phyloP scores from a whole-genome alignment of 2,113 vertebrate species.

The Myocastor coypus region DNA sequence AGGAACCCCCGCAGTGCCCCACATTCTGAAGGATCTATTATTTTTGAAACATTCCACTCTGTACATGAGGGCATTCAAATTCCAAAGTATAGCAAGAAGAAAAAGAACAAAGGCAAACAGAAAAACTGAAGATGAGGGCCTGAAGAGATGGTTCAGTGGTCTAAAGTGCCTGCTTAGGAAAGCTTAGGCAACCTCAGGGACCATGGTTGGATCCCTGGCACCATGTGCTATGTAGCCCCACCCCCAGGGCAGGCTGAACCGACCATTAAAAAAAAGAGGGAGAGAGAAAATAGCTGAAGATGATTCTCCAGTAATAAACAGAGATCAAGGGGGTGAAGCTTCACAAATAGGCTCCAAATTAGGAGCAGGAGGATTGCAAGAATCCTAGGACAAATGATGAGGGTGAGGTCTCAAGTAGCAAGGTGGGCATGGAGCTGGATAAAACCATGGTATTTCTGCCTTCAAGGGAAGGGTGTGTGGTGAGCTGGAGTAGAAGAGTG shows the following conservation, averaged over 20 bases:
- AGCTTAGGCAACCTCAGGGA: too few relatives aligned
- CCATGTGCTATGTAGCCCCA: too few relatives aligned
- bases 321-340: neutral
- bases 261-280: neutral
- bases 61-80: neutral
- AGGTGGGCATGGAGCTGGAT: neutral
- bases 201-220: too few relatives aligned
- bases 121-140: neutral
- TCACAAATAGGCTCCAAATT: neutral
- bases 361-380: neutral
- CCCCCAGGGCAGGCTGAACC: too few relatives aligned
- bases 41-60: too few relatives aligned
- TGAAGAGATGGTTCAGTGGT: too few relatives aligned
- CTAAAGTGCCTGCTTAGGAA: too few relatives aligned
- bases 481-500: neutral
- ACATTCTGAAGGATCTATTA: neutral
- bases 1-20: neutral
- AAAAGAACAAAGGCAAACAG: neutral
- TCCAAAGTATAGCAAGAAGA: neutral
- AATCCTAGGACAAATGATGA: neutral
- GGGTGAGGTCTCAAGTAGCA: neutral
- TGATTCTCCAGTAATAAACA: neutral
- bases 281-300: accelerated
- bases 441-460: neutral
- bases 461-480: neutral